Conservation (phyloP, 2,888 invertebrate species). For the Dicycla oo region DNA sequence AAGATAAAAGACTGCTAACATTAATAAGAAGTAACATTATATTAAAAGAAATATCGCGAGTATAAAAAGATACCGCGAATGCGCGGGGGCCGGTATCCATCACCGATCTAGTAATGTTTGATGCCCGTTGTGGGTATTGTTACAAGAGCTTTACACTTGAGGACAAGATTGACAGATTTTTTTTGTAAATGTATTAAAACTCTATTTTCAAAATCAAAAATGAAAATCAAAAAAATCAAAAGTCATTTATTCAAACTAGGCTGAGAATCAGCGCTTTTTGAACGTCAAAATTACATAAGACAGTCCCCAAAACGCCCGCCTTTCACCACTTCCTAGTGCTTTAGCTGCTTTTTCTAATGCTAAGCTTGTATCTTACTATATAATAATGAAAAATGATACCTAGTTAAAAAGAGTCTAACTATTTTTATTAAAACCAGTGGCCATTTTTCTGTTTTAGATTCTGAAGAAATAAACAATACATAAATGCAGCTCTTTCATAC, state of each 20-base stretch:
- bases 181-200: neutral
- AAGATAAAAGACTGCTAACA: conserved; percentile 19
- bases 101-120: conserved; percentile 47
- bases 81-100: conserved; percentile 64
- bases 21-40: conserved; percentile 42
- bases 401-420: neutral
- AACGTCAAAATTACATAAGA: too few relatives aligned
- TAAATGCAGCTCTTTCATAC: neutral
- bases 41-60: conserved; percentile 50
- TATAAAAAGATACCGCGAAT: conserved; percentile 45
- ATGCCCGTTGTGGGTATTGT: conserved; percentile 67
- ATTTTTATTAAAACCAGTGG: neutral
- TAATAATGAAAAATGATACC: too few relatives aligned
- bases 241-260: too few relatives aligned
- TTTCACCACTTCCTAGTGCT: too few relatives aligned
- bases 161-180: conserved; percentile 20
- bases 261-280: too few relatives aligned
- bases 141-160: conserved; percentile 64
- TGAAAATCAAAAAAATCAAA: too few relatives aligned
- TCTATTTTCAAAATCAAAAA: too few relatives aligned
- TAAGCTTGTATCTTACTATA: too few relatives aligned
- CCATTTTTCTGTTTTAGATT: neutral
- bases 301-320: too few relatives aligned
- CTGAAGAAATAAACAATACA: neutral
- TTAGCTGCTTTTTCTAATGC: too few relatives aligned